A percentile compares a stretch with the other conserved stretches of the same genome.
phyloP scores from a whole-genome alignment of 1,140 invertebrate genomes.

The Chironomus tepperi region DNA sequence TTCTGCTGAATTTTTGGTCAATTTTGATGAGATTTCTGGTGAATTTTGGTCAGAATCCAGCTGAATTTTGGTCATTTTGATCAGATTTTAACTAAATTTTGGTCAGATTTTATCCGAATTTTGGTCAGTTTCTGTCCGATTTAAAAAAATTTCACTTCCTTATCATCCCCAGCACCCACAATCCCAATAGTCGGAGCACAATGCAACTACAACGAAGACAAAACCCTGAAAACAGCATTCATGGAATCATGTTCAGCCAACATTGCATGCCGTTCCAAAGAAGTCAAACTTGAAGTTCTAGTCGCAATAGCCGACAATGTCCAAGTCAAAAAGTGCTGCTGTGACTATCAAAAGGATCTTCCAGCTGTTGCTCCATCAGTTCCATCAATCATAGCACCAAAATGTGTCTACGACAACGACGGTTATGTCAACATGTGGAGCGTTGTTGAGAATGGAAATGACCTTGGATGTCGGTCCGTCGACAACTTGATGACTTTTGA shows the following conservation, averaged over 20 bases:
- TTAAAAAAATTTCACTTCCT: no score
- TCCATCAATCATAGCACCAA: background rate
- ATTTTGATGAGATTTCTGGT: no score
- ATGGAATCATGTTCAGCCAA: background rate
- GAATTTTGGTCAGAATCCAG: no score
- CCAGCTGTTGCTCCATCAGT: background rate
- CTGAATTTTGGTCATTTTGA: no score
- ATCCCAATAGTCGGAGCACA: background rate
- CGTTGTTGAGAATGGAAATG: background rate
- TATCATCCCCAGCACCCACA: no score
- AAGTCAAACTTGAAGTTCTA: background rate
- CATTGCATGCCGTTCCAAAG: background rate
- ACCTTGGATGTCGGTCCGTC: background rate
- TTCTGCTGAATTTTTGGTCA: no score
- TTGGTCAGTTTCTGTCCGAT: no score
- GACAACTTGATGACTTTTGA: background rate
- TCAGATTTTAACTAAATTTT: no score
- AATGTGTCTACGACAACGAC: background rate
- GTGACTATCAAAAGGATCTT: background rate
- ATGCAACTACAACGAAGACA: background rate
- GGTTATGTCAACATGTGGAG: slow-evolving; percentile 1
- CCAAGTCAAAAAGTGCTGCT: background rate
- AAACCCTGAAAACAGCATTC: background rate
- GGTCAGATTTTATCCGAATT: no score
- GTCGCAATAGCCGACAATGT: background rate